Percentiles rank a stretch among this genome's conserved stretches.
These are phyloP conservation scores for Panzeria rudis DNA, from an alignment of 2,888 invertebrate genomes.

Conservation along the genomic window DNA sequence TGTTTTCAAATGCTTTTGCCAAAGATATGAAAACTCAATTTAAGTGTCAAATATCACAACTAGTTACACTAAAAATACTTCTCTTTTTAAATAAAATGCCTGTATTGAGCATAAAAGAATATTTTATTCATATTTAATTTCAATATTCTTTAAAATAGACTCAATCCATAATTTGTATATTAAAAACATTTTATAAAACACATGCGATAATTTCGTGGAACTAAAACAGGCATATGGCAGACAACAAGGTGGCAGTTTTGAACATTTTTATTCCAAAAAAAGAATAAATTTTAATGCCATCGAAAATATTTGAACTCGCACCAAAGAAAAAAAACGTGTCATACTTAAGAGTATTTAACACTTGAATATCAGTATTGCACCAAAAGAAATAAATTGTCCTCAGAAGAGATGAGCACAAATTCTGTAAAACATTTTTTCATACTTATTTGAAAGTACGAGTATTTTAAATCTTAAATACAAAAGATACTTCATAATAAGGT, in stretches of 20 bases:
- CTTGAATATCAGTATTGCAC: slow-evolving; percentile 24
- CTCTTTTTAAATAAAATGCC: not conserved
- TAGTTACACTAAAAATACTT: not conserved
- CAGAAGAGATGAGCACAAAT: not conserved
- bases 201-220: slow-evolving; percentile 60
- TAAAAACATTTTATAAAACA: slow-evolving; percentile 28
- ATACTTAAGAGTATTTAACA: slow-evolving; percentile 66
- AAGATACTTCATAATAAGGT: slow-evolving; percentile 32
- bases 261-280: not conserved
- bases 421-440: not conserved
- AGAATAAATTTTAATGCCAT: not conserved
- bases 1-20: not conserved
- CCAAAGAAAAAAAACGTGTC: slow-evolving; percentile 57
- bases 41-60: slow-evolving; percentile 32
- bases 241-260: slow-evolving; percentile 65
- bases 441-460: slow-evolving; percentile 24
- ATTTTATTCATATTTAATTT: slow-evolving; percentile 17
- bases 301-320: not conserved
- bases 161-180: not conserved
- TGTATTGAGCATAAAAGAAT: not conserved
- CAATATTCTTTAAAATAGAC: not conserved
- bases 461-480: slow-evolving; percentile 34
- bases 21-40: not conserved
- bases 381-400: too few relatives aligned
- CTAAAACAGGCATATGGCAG: slow-evolving; percentile 57